phyloP scores from a whole-genome alignment of 1,140 invertebrate species.

The Anagrus nilaparvatae region DNA sequence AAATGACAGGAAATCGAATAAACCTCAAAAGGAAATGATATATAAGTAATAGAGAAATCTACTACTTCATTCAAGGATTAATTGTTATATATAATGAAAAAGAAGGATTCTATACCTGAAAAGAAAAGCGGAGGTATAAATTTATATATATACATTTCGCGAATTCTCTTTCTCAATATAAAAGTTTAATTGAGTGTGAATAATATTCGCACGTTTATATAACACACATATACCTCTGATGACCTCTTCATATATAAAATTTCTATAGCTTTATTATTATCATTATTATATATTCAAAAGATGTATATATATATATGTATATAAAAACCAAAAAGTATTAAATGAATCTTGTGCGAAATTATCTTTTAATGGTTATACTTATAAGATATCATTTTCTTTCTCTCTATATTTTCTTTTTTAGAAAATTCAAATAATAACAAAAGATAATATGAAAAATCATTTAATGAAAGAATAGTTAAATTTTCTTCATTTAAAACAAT shows the following conservation, averaged over 20 bases:
- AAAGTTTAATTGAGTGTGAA: conserved; percentile 17
- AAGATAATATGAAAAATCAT: too few relatives aligned
- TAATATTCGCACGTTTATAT: conserved; percentile 12
- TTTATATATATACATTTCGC: too few relatives aligned
- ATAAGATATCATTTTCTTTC: too few relatives aligned
- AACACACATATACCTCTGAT: not conserved
- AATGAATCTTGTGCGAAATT: too few relatives aligned
- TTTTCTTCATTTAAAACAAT: too few relatives aligned
- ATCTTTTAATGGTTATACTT: too few relatives aligned
- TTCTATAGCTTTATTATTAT: conserved; percentile 16
- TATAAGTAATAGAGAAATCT: not conserved
- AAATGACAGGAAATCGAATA: conserved; percentile 12
- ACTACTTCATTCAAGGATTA: conserved; percentile 11
- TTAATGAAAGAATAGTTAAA: too few relatives aligned
- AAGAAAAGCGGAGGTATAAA: too few relatives aligned
- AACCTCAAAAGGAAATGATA: not conserved
- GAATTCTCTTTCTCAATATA: conserved; percentile 3
- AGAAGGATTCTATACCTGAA: too few relatives aligned
- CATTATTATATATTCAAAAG: not conserved
- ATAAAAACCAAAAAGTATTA: not conserved
- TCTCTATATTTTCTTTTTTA: too few relatives aligned
- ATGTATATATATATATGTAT: conserved; percentile 6
- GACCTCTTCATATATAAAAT: conserved; percentile 1
- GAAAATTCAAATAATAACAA: too few relatives aligned
- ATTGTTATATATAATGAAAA: too few relatives aligned